Evolutionary conservation across 2,888 invertebrate genomes (phyloP).

Genomic region (Dicycla oo): DNA sequence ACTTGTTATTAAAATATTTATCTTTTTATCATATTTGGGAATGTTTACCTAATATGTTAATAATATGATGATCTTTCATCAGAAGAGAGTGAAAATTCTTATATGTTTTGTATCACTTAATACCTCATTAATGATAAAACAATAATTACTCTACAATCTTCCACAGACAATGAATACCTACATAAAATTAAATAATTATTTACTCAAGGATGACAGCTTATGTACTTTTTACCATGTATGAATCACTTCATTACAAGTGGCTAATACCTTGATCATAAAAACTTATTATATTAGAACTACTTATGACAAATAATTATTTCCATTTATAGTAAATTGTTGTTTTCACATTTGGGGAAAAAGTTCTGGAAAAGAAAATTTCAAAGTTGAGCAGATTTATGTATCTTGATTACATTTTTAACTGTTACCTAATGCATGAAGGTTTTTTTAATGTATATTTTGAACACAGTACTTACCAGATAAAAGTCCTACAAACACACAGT

Average conservation of each 20-base stretch:
- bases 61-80: neutral
- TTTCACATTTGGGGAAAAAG: neutral
- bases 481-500: constrained; percentile 84
- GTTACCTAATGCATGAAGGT: constrained; percentile 33
- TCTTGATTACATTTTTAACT: constrained; percentile 9
- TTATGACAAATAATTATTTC: constrained; percentile 33
- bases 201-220: constrained; percentile 33
- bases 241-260: constrained; percentile 39
- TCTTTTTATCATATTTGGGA: neutral
- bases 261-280: constrained; percentile 25
- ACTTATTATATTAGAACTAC: constrained; percentile 6
- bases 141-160: constrained; percentile 28
- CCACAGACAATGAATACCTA: constrained; percentile 20
- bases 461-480: constrained; percentile 76
- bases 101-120: constrained; percentile 16
- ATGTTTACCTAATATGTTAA: neutral
- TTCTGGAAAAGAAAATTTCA: constrained; percentile 1
- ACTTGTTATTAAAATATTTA: constrained; percentile 6
- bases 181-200: constrained; percentile 33
- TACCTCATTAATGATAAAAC: constrained; percentile 7
- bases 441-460: constrained; percentile 9
- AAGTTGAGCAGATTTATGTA: neutral
- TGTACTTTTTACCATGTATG: constrained; percentile 35
- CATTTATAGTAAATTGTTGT: constrained; percentile 13
- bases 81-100: constrained; percentile 1